These are phyloP conservation scores for Parambassis ranga DNA, from an alignment of 2,797 vertebrate species.

Conservation along the genomic window DNA sequence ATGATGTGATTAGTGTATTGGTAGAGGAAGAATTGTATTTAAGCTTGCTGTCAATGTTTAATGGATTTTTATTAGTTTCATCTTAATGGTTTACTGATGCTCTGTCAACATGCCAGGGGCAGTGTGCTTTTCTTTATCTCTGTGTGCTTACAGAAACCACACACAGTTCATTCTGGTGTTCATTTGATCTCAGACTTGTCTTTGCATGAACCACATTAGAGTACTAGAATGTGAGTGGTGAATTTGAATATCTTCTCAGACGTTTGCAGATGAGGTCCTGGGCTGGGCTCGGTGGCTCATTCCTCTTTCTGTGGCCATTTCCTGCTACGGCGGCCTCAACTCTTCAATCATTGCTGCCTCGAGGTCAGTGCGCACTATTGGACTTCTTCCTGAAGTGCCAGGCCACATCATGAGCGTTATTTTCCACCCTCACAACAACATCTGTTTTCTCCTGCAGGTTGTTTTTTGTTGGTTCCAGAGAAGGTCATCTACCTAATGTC, in stretches of 20 bases:
- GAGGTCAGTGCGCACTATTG: constrained; percentile 66
- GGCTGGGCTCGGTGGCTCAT: constrained; percentile 85
- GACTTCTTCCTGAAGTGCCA: not conserved
- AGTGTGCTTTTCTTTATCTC: not conserved
- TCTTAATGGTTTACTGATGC: constrained; percentile 6
- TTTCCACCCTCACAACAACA: too few relatives aligned
- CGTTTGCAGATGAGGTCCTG: constrained; percentile 83
- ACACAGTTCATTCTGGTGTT: too few relatives aligned
- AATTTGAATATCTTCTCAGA: constrained; percentile 63
- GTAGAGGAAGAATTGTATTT: constrained; percentile 19
- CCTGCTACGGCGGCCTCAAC: constrained; percentile 86
- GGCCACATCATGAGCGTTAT: not conserved
- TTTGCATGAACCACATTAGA: not conserved
- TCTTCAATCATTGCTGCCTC: constrained; percentile 87
- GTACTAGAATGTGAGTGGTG: not conserved
- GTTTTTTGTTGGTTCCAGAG: constrained; percentile 86
- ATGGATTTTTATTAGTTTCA: not conserved
- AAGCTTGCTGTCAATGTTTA: not conserved
- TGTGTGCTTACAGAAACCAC: too few relatives aligned
- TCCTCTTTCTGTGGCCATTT: constrained; percentile 85
- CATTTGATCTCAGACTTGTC: too few relatives aligned
- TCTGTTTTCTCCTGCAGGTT: constrained; percentile 67
- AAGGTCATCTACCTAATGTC: constrained; percentile 83
- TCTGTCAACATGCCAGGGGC: not conserved
- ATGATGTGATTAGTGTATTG: constrained; percentile 57